Conservation (phyloP, 2,113 vertebrate genomes). For the Daboia siamensis region DNA sequence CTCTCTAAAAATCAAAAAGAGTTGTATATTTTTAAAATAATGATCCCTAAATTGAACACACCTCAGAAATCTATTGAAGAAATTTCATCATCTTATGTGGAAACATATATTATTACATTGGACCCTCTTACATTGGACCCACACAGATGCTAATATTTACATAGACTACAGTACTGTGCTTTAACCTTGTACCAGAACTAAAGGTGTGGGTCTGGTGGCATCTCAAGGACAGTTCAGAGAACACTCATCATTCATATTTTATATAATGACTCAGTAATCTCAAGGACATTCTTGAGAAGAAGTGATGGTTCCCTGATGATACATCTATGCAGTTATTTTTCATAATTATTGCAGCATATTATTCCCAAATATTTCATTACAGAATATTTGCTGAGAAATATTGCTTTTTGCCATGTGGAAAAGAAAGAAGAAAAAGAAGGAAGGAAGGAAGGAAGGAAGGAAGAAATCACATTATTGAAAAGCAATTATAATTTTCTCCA, state of each 20-base stretch:
- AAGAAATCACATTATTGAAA: not conserved
- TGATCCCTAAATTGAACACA: not conserved
- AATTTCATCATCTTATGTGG: not conserved
- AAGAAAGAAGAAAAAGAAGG: too few relatives aligned
- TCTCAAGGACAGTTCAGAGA: not conserved
- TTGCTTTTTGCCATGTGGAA: too few relatives aligned
- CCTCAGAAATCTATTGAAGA: not conserved
- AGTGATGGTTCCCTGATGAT: not conserved
- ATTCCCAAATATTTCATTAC: too few relatives aligned
- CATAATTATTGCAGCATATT: too few relatives aligned
- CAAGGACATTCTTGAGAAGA: not conserved
- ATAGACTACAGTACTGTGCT: not conserved
- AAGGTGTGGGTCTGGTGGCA: not conserved
- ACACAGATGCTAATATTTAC: not conserved
- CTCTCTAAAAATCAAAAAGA: not conserved
- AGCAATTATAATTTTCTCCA: not conserved
- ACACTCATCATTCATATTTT: not conserved
- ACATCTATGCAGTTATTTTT: too few relatives aligned
- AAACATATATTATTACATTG: not conserved
- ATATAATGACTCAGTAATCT: not conserved
- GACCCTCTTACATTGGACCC: not conserved
- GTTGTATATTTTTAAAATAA: not conserved
- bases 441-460: too few relatives aligned
- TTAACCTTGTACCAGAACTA: not conserved
- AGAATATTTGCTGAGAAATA: too few relatives aligned